Evolutionary conservation across 2,797 vertebrate genomes (phyloP).

Genomic region (Nannoperca australis): DNA sequence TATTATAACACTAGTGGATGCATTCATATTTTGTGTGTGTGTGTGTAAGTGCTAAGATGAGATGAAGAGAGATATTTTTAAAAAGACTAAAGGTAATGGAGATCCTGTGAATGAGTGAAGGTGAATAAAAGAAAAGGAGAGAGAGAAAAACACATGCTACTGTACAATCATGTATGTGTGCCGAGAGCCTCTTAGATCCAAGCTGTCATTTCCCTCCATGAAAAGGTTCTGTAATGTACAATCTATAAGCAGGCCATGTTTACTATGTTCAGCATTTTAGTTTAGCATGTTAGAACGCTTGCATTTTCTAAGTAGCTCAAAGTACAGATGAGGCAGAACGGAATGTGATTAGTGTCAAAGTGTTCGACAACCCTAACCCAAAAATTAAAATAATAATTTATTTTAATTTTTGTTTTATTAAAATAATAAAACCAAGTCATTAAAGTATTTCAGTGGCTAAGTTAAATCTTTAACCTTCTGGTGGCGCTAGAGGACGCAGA

Average conservation of each 20-base stretch:
- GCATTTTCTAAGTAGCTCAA: neutral
- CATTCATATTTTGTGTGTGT: constrained; percentile 13
- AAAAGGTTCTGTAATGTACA: constrained; percentile 1
- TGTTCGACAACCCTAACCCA: neutral
- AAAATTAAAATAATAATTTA: no score
- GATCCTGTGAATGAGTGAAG: neutral
- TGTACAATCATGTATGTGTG: constrained; percentile 8
- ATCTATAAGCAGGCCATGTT: neutral
- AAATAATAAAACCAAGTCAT: no score
- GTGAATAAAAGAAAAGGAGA: neutral
- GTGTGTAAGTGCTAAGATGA: constrained; percentile 7
- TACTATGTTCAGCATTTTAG: neutral
- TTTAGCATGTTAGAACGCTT: neutral
- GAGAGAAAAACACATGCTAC: neutral
- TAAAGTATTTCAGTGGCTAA: neutral
- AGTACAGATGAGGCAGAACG: neutral
- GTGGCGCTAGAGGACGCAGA: neutral
- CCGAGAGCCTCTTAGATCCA: neutral
- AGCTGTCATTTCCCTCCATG: neutral
- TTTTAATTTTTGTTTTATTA: no score
- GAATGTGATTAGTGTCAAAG: neutral
- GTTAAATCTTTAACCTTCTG: neutral
- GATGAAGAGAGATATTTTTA: neutral
- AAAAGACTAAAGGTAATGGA: neutral
- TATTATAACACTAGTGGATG: constrained; percentile 5